Evolutionary conservation across 1,140 invertebrate genomes (phyloP).

Genomic region (Drosophila littoralis): DNA sequence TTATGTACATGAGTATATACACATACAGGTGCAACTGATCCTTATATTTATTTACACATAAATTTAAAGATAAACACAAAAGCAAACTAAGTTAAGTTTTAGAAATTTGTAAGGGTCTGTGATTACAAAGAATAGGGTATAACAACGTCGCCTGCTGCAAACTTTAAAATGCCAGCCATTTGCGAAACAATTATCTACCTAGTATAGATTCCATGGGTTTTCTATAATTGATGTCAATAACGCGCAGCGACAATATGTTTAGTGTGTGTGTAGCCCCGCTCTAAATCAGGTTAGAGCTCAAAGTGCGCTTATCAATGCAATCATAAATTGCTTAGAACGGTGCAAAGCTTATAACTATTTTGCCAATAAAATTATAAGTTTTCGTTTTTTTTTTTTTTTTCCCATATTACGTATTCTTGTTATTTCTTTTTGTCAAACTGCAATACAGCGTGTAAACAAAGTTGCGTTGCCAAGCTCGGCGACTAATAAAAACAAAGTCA

Average conservation of each 20-base stretch:
- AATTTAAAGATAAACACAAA: no score
- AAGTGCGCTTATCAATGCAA: conserved; percentile 59
- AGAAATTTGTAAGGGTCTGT: not conserved
- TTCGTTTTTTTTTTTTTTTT: conserved; percentile 18
- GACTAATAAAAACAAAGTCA: conserved; percentile 60
- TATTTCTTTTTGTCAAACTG: conserved; percentile 21
- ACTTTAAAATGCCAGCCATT: conserved; percentile 34
- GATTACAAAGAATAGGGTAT: not conserved
- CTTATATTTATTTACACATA: no score
- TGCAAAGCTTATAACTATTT: conserved; percentile 58
- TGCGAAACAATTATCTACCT: conserved; percentile 11
- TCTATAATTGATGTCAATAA: conserved; percentile 11
- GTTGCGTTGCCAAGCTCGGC: conserved; percentile 55
- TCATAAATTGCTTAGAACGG: conserved; percentile 54
- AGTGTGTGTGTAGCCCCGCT: conserved; percentile 41
- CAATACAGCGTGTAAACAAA: conserved; percentile 24
- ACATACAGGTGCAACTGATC: no score
- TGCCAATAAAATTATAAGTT: conserved; percentile 33
- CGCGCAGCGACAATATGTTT: not conserved
- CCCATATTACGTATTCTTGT: conserved; percentile 24
- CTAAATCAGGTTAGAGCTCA: conserved; percentile 50
- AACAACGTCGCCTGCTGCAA: not conserved
- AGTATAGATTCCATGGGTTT: conserved; percentile 14
- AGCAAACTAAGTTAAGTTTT: not conserved
- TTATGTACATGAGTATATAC: no score